Conservation (phyloP, 2,797 vertebrate genomes). For the Limosa lapponica region DNA sequence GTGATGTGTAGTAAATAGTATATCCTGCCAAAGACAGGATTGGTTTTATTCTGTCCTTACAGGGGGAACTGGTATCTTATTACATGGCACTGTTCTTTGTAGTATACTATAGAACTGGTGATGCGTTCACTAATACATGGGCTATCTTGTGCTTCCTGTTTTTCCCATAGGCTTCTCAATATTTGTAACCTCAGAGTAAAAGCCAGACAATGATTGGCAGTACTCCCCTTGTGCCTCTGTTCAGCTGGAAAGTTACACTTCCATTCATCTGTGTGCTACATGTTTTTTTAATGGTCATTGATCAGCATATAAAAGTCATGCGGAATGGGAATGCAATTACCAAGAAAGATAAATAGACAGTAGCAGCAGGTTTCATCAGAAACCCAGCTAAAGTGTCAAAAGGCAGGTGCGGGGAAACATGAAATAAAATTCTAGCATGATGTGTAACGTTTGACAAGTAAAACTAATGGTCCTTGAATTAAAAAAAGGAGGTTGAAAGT, state of each 20-base stretch:
- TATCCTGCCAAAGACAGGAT: background rate
- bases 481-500: background rate
- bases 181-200: background rate
- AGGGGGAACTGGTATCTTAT: background rate
- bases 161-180: background rate
- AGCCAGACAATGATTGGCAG: background rate
- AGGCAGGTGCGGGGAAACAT: background rate
- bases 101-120: background rate
- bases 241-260: constrained; percentile 11
- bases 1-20: background rate
- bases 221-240: background rate
- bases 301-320: background rate
- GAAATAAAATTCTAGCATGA: background rate
- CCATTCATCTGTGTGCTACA: background rate
- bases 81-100: background rate
- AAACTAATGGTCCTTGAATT: background rate
- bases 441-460: background rate
- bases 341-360: background rate
- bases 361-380: background rate
- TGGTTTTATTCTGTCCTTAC: background rate
- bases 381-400: background rate
- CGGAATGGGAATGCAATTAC: constrained; percentile 22
- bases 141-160: background rate
- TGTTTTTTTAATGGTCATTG: background rate
- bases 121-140: background rate